Evolutionary conservation across 2,113 vertebrate species (phyloP).

Genomic region (Ibidorhyncha struthersii): DNA sequence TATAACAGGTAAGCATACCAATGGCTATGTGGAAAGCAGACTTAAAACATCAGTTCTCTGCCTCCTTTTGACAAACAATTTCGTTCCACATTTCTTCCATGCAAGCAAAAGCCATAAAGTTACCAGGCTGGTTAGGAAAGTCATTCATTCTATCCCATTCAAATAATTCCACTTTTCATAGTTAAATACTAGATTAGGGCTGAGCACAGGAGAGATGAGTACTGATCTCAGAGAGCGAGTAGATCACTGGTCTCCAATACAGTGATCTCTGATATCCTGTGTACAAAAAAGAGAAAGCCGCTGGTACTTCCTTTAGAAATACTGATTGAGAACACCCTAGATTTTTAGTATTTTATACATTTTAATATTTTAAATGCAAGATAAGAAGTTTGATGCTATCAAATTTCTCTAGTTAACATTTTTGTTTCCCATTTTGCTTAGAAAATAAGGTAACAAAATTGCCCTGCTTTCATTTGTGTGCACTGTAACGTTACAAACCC

Average conservation of each 20-base stretch:
- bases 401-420: background rate
- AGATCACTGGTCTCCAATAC: background rate
- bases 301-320: background rate
- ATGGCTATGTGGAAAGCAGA: background rate
- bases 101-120: background rate
- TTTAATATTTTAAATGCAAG: background rate
- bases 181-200: background rate
- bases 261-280: background rate
- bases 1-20: background rate
- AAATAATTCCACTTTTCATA: background rate
- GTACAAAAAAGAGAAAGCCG: background rate
- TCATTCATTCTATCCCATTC: background rate
- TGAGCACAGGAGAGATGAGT: background rate
- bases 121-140: background rate
- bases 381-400: background rate
- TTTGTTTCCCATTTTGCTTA: background rate
- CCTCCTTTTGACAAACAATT: background rate
- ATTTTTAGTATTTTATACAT: background rate
- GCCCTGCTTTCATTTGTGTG: background rate
- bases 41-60: background rate
- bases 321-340: background rate
- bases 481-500: background rate
- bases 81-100: background rate
- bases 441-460: background rate
- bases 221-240: background rate